Evolutionary conservation across 1,140 invertebrate genomes (phyloP).

Genomic region (Neodiprion lecontei): DNA sequence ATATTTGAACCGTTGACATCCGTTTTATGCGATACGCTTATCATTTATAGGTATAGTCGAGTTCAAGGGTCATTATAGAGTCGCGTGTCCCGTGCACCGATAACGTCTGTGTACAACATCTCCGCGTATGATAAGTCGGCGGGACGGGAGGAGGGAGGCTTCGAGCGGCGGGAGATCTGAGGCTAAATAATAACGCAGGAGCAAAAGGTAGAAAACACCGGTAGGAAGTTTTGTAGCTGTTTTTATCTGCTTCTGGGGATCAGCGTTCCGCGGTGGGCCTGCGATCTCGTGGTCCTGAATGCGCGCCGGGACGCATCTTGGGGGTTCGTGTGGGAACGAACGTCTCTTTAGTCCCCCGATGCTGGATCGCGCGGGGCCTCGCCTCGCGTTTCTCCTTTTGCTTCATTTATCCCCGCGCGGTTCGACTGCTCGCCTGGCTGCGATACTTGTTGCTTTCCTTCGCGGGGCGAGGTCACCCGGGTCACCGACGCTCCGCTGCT

Average conservation of each 20-base stretch:
- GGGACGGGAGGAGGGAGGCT: slow-evolving; percentile 21
- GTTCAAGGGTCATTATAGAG: too few relatives aligned
- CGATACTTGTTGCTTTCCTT: slow-evolving; percentile 10
- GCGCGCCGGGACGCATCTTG: slow-evolving; percentile 58
- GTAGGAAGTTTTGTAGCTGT: slow-evolving; percentile 63
- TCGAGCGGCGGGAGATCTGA: slow-evolving; percentile 35
- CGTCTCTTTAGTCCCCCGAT: slow-evolving; percentile 52
- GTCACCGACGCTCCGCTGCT: slow-evolving; percentile 42
- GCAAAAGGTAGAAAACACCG: slow-evolving; percentile 61
- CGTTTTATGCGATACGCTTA: too few relatives aligned
- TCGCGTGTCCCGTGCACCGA: too few relatives aligned
- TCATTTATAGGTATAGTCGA: too few relatives aligned
- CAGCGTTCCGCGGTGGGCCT: slow-evolving; percentile 46
- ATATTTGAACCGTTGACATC: too few relatives aligned
- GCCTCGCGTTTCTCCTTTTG: slow-evolving; percentile 29
- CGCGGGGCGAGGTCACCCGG: slow-evolving; percentile 36
- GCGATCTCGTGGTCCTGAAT: slow-evolving; percentile 22
- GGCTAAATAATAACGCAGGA: slow-evolving; percentile 35
- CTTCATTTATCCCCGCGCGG: slow-evolving; percentile 14
- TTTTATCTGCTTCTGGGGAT: slow-evolving; percentile 63
- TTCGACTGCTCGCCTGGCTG: not conserved
- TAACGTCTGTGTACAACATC: too few relatives aligned
- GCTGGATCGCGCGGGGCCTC: slow-evolving; percentile 33
- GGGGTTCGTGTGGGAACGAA: slow-evolving; percentile 61
- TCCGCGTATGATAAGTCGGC: slow-evolving; percentile 26